Conservation (phyloP, 2,113 vertebrate genomes). For the Sturnus vulgaris region DNA sequence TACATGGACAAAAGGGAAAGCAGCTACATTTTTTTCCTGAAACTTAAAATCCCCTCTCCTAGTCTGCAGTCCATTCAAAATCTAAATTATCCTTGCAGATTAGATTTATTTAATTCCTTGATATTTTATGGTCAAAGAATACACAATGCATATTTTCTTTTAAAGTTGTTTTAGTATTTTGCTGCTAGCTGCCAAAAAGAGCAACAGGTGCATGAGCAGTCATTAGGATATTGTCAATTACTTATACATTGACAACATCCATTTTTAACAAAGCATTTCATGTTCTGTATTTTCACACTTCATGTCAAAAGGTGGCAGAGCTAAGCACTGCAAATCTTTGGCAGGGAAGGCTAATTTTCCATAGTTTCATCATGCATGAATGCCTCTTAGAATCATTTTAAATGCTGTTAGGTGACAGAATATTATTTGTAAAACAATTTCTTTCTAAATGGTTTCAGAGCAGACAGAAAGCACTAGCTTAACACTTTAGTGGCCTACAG, state of each 20-base stretch:
- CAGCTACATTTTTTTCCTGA: constrained; percentile 20
- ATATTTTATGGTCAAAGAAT: neutral
- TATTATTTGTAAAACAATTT: neutral
- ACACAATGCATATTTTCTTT: neutral
- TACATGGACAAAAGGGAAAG: constrained; percentile 16
- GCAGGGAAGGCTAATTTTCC: neutral
- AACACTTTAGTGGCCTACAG: neutral
- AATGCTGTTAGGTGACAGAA: neutral
- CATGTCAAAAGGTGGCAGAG: neutral
- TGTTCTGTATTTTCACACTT: neutral
- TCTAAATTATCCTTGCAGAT: constrained; percentile 19
- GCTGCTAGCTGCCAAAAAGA: neutral
- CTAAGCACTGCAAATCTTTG: neutral
- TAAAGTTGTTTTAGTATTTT: neutral
- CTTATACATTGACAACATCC: neutral
- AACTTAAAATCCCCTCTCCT: neutral
- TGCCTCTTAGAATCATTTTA: neutral
- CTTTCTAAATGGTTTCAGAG: neutral
- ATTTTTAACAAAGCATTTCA: neutral
- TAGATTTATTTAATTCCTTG: constrained; percentile 31
- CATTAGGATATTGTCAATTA: neutral
- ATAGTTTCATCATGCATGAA: neutral
- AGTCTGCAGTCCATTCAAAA: constrained; percentile 42
- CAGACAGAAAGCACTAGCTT: neutral
- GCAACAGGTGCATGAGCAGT: neutral